phyloP scores from a whole-genome alignment of 2,888 invertebrate genomes.

The Philhelius pedissequus region DNA sequence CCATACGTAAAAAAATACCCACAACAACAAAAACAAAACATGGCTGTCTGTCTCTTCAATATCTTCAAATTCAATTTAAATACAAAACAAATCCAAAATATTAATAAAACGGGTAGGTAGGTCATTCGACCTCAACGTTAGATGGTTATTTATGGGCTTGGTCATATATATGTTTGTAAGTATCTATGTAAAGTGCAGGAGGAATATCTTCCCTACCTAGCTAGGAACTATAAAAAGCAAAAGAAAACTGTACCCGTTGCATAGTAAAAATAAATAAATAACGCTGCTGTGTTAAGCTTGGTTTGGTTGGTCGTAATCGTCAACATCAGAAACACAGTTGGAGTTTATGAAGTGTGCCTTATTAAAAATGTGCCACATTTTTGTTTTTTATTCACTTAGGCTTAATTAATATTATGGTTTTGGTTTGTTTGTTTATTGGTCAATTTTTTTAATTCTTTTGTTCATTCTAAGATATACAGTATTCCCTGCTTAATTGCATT shows the following conservation, averaged over 20 bases:
- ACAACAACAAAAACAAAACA: conserved; percentile 32
- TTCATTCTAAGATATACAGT: too few species aligned
- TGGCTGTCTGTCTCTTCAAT: not conserved
- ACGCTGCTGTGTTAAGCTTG: not conserved
- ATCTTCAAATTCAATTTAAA: not conserved
- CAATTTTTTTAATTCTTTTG: not conserved
- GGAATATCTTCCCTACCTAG: not conserved
- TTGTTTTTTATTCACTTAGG: not conserved
- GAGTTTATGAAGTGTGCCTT: conserved; percentile 37
- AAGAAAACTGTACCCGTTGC: not conserved
- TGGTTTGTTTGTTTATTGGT: conserved; percentile 16
- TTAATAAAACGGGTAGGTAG: conserved; percentile 38
- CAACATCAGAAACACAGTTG: not conserved
- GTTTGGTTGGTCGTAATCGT: not conserved
- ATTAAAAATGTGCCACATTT: conserved; percentile 31
- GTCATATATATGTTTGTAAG: too few species aligned
- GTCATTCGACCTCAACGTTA: conserved; percentile 27
- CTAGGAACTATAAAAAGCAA: not conserved
- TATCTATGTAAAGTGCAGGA: conserved; percentile 2
- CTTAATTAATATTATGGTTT: conserved; percentile 43
- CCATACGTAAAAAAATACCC: too few species aligned
- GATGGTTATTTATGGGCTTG: conserved; percentile 2
- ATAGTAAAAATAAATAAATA: conserved; percentile 1
- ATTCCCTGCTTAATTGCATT: too few species aligned
- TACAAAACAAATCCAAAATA: conserved; percentile 20